phyloP scores from a whole-genome alignment of 1,140 invertebrate genomes.

The Lepidostoma basale region DNA sequence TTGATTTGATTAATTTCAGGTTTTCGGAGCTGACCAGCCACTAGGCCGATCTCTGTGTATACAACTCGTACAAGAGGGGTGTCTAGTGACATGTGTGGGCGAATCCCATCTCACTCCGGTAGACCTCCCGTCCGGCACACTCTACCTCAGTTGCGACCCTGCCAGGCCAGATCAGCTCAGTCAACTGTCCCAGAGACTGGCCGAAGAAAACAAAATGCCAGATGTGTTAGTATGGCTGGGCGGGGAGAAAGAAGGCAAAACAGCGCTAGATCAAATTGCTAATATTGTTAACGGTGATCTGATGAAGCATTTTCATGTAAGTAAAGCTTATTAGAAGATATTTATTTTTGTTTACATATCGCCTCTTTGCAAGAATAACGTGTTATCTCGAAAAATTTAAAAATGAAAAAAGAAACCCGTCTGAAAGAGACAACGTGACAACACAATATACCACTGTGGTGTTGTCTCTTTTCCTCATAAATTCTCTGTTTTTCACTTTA shows the following conservation, averaged over 20 bases:
- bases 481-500: too few species aligned
- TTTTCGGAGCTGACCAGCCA: conserved; percentile 32
- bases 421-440: too few species aligned
- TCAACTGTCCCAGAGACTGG: conserved; percentile 13
- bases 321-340: not conserved
- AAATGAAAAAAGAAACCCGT: too few species aligned
- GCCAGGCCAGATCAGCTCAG: conserved; percentile 3
- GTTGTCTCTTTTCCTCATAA: too few species aligned
- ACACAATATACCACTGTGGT: too few species aligned
- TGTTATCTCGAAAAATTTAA: too few species aligned
- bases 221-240: conserved; percentile 33
- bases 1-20: conserved; percentile 21
- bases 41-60: conserved; percentile 27
- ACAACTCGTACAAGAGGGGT: conserved; percentile 19
- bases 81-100: conserved; percentile 26
- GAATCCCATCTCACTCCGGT: not conserved
- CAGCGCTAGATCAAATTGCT: conserved; percentile 33
- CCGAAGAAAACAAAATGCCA: conserved; percentile 16
- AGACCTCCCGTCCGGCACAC: not conserved
- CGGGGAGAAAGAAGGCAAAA: not conserved
- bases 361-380: too few species aligned
- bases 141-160: conserved; percentile 21
- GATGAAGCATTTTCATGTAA: conserved; percentile 39
- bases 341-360: not conserved
- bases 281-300: conserved; percentile 30